Evolutionary conservation across 2,888 invertebrate species (phyloP).

Genomic region (Noctua janthina): DNA sequence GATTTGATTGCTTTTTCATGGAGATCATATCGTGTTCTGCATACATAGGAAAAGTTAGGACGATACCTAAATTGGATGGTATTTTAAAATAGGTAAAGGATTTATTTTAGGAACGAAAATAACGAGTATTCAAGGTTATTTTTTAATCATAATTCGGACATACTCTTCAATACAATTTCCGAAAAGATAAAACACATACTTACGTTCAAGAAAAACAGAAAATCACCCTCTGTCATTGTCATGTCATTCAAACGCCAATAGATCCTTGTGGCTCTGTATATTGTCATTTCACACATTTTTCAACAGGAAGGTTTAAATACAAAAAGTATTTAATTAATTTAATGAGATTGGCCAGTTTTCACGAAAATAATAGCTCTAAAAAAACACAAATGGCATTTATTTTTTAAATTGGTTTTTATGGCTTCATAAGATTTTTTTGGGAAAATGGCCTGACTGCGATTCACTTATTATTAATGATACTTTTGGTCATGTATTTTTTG

Average conservation of each 20-base stretch:
- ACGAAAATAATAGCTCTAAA: not conserved
- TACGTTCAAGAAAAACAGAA: not conserved
- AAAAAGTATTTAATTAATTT: not conserved
- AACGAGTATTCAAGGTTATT: not conserved
- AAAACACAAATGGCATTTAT: not conserved
- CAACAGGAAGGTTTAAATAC: not conserved
- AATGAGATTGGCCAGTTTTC: not conserved
- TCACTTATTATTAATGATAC: not conserved
- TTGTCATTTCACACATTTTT: not conserved
- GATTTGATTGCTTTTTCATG: constrained; percentile 89
- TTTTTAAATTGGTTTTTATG: constrained; percentile 1
- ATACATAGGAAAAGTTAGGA: constrained; percentile 45
- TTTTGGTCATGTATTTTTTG: not conserved
- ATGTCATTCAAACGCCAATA: not conserved
- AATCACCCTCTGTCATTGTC: not conserved
- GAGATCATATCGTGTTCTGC: constrained; percentile 78
- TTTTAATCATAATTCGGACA: not conserved
- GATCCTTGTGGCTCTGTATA: not conserved
- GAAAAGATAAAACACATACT: not conserved
- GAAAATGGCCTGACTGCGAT: not conserved
- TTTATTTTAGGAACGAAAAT: not conserved
- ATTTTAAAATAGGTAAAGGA: not conserved
- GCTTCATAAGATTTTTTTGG: not conserved
- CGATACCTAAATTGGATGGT: constrained; percentile 2
- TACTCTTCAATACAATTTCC: not conserved